Percentiles rank a stretch among this genome's conserved stretches.
These are phyloP conservation scores for Tolmerus cingulatus DNA, from an alignment of 2,888 invertebrate genomes.

Conservation along the genomic window DNA sequence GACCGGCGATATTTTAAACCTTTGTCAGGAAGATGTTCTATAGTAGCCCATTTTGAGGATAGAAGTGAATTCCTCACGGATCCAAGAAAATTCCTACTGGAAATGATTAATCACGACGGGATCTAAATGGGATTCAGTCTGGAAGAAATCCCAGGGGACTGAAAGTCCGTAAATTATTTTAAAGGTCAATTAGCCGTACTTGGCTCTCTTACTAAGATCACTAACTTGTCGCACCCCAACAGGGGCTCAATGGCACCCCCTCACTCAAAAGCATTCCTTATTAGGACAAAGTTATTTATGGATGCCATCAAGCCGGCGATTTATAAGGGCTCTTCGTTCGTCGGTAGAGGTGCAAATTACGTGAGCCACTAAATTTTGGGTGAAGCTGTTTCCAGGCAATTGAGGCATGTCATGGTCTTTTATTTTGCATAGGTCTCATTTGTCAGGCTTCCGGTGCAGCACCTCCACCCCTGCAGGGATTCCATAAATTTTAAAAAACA, in stretches of 20 bases:
- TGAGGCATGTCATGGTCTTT: background rate
- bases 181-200: slow-evolving; percentile 7
- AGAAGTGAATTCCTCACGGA: background rate
- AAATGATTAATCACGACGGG: background rate
- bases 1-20: background rate
- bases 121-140: background rate
- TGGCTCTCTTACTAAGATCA: background rate
- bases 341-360: background rate
- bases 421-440: background rate
- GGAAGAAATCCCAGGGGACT: background rate
- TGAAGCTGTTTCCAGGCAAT: background rate
- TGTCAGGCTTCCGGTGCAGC: background rate
- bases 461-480: background rate
- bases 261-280: background rate
- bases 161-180: slow-evolving; percentile 23
- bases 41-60: background rate
- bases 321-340: background rate
- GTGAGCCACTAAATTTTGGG: background rate
- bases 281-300: background rate
- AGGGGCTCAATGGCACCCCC: background rate
- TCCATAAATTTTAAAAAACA: background rate
- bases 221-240: background rate
- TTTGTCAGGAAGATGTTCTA: background rate
- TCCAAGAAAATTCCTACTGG: background rate
- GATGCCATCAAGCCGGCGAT: background rate